A percentile compares a stretch with the other conserved stretches of the same genome.
Evolutionary conservation across 2,113 vertebrate genomes (phyloP).

Genomic region (Syngnathus floridae): DNA sequence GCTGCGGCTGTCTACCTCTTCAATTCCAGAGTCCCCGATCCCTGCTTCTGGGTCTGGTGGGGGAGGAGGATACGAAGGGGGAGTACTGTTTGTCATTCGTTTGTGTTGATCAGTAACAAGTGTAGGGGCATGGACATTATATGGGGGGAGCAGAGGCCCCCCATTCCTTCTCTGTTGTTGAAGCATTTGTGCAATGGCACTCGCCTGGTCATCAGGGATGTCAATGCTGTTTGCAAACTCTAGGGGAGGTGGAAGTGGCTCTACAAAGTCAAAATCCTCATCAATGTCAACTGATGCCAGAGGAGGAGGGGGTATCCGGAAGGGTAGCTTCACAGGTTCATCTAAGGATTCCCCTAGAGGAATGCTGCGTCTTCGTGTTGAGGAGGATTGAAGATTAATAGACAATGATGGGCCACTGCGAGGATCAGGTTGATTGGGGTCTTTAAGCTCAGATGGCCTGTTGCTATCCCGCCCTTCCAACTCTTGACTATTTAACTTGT

Average conservation of each 20-base stretch:
- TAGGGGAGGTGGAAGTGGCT: constrained; percentile 91
- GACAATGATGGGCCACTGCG: constrained; percentile 60
- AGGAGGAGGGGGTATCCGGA: constrained; percentile 89
- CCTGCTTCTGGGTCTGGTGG: constrained; percentile 80
- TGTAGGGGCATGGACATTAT: constrained; percentile 65
- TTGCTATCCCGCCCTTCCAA: constrained; percentile 60
- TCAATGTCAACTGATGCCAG: constrained; percentile 90
- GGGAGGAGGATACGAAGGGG: constrained; percentile 75
- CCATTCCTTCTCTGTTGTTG: constrained; percentile 72
- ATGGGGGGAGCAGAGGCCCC: constrained; percentile 56
- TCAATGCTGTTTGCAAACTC: constrained; percentile 98
- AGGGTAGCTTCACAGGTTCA: constrained; percentile 84
- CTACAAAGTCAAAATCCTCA: constrained; percentile 90
- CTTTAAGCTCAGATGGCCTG: constrained; percentile 64
- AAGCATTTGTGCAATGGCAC: constrained; percentile 75
- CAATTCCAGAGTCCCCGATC: constrained; percentile 87
- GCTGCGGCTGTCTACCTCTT: constrained; percentile 90
- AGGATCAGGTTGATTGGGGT: constrained; percentile 67
- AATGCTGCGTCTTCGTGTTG: constrained; percentile 75
- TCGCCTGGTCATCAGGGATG: constrained; percentile 83
- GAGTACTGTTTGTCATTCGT: constrained; percentile 78
- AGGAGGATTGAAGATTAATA: constrained; percentile 56
- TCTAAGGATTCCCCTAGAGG: constrained; percentile 79
- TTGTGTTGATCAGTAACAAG: constrained; percentile 68
- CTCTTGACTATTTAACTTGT: constrained; percentile 47